Conservation (phyloP, 2,888 invertebrate species). For the Plagiodera versicolora region DNA sequence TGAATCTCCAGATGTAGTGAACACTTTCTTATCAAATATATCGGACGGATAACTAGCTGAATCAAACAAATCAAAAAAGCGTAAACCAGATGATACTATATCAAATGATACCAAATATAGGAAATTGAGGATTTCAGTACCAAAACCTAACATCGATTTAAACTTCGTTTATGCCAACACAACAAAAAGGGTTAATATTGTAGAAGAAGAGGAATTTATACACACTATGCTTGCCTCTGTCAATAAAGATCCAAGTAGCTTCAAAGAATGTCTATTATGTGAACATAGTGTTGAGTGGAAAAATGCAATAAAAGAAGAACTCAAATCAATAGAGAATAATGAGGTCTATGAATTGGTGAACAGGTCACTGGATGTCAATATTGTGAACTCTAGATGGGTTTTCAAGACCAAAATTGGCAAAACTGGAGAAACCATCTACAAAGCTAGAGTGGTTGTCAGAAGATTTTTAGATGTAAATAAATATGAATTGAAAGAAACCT, state of each 20-base stretch:
- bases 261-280: not conserved
- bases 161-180: slow-evolving; percentile 6
- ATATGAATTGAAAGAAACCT: slow-evolving; percentile 3
- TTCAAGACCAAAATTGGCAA: slow-evolving; percentile 1
- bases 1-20: too few relatives aligned
- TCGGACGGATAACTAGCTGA: too few relatives aligned
- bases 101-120: too few relatives aligned
- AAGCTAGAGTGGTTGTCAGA: too few relatives aligned
- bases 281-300: slow-evolving; percentile 1
- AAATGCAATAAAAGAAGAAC: not conserved
- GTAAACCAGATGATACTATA: too few relatives aligned
- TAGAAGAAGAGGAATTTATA: not conserved
- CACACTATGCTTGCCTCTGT: not conserved
- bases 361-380: not conserved
- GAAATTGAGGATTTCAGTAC: too few relatives aligned
- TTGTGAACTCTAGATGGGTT: not conserved
- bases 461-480: not conserved
- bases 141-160: not conserved
- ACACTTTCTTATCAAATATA: too few relatives aligned
- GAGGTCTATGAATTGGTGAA: slow-evolving; percentile 16
- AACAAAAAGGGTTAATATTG: not conserved
- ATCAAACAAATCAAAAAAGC: too few relatives aligned
- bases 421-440: not conserved
- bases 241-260: not conserved
- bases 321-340: slow-evolving; percentile 16